Evolutionary conservation across 2,797 vertebrate genomes (phyloP).

Genomic region (Sebastes diaconus): DNA sequence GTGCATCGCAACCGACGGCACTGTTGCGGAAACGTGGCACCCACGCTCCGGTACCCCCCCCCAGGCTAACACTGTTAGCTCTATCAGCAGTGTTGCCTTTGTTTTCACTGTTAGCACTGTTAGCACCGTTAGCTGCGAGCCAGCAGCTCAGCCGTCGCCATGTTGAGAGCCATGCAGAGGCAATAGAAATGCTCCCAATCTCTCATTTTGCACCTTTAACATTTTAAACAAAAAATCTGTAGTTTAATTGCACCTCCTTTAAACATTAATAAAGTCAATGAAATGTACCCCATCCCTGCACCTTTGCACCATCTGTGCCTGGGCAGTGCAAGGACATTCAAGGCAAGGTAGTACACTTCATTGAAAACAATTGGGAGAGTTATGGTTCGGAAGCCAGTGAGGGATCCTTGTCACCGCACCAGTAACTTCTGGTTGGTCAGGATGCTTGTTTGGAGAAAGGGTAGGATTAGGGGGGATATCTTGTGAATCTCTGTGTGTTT

Average conservation of each 20-base stretch:
- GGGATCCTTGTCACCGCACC: not conserved
- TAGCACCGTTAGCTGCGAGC: too few species aligned
- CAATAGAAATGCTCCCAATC: too few species aligned
- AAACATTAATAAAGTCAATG: not conserved
- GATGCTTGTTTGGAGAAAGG: not conserved
- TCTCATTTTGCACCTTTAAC: too few species aligned
- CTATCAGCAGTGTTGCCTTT: too few species aligned
- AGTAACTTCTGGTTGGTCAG: not conserved
- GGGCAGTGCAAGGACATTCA: not conserved
- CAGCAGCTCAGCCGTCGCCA: too few species aligned
- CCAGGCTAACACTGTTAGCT: too few species aligned
- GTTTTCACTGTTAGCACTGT: too few species aligned
- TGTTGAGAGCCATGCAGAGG: too few species aligned
- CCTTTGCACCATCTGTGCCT: not conserved
- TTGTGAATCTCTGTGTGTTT: not conserved
- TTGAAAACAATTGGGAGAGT: not conserved
- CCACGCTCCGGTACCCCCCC: too few species aligned
- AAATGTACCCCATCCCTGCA: not conserved
- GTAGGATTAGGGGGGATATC: not conserved
- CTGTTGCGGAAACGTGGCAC: too few species aligned
- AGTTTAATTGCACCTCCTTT: not conserved
- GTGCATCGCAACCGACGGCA: too few species aligned
- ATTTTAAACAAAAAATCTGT: not conserved
- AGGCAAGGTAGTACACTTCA: not conserved
- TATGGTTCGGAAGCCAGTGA: not conserved